phyloP scores from a whole-genome alignment of 2,888 invertebrate species.

The Eupithecia subfuscata region DNA sequence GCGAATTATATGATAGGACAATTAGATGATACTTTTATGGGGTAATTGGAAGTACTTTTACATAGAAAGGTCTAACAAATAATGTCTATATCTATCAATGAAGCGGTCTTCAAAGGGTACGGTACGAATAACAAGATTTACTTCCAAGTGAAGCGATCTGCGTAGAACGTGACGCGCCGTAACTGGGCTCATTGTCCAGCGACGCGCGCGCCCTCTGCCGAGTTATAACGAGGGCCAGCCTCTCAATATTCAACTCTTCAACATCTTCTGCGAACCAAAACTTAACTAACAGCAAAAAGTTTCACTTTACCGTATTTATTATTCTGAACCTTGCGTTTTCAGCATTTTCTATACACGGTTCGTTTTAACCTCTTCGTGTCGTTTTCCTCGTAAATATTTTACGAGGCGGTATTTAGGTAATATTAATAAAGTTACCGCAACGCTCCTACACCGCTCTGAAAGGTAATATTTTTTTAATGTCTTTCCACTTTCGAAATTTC shows the following conservation, averaged over 20 bases:
- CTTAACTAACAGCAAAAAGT: slow-evolving; percentile 7
- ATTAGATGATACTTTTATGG: too few species aligned
- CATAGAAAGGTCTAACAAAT: not conserved
- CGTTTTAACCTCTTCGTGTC: slow-evolving; percentile 18
- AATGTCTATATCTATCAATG: slow-evolving; percentile 24
- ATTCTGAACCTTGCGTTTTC: not conserved
- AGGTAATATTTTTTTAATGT: slow-evolving; percentile 35
- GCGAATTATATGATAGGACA: too few species aligned
- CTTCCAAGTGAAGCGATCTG: slow-evolving; percentile 15
- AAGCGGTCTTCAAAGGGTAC: slow-evolving; percentile 27
- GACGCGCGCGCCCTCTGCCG: not conserved
- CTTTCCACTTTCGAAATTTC: slow-evolving; percentile 21
- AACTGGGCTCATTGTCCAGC: slow-evolving; percentile 36
- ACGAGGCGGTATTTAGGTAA: slow-evolving; percentile 34
- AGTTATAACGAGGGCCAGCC: slow-evolving; percentile 27
- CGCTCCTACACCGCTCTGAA: slow-evolving; percentile 13
- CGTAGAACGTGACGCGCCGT: slow-evolving; percentile 39
- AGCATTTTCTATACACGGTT: not conserved
- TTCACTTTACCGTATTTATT: not conserved
- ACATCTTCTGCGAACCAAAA: slow-evolving; percentile 14
- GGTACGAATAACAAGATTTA: slow-evolving; percentile 18
- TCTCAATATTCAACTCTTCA: slow-evolving; percentile 27
- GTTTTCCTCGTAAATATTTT: slow-evolving; percentile 32
- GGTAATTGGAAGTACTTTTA: not conserved
- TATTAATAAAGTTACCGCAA: slow-evolving; percentile 41